Base-by-base conservation (phyloP, 2,888 invertebrate species). In the Hoplodrina ambigua region DNA sequence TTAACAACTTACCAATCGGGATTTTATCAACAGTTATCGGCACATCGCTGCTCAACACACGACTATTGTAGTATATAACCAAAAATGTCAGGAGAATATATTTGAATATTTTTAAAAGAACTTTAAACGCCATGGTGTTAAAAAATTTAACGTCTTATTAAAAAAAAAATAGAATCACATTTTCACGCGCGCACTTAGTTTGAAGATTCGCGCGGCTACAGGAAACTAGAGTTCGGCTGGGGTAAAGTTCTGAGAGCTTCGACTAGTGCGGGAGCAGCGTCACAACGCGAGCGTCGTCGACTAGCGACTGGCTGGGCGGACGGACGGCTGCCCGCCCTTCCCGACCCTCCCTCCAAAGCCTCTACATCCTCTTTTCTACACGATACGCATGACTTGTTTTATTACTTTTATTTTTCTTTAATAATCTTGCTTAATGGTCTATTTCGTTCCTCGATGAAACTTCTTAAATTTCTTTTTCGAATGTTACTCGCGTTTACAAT, bases 351-450 rank as follows among this genome's bases (percentile, higher is more conserved):
- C 90, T 87, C 79, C 70, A 78, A 20, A 55, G 65, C 85, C 85
- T 85, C 85, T 79, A 85, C 85, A 88, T 88, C 86, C 88, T 89
- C 89, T 89, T 87, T 88, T 87, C 86, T 88, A 89, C 90, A 90
- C 87, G 90, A 89, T 91, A 91, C 91, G 91, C 90, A 93, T 92
- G 91, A 91, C 92, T 94, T 92, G 88, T 93, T 94, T 94, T 92
- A 94, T 93, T 93, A 91, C 92, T 93, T 93, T 93, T 94, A 93
- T 94, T 93, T 94, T 94, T 94, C 92, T 94, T 94, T 93, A 94
- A 94, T 94, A 93, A 93, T 93, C 91, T 91, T 92, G 90, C 92
- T 91, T 92, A 92, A 93, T 93, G 91, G 92, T 92, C 90, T 93
- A 93, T 93, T 93, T 92, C 90, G 88, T 91, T 87, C 88, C 87